These are phyloP conservation scores for Sciurus carolinensis DNA, from an alignment of 2,797 vertebrate genomes.

Conservation along the genomic window DNA sequence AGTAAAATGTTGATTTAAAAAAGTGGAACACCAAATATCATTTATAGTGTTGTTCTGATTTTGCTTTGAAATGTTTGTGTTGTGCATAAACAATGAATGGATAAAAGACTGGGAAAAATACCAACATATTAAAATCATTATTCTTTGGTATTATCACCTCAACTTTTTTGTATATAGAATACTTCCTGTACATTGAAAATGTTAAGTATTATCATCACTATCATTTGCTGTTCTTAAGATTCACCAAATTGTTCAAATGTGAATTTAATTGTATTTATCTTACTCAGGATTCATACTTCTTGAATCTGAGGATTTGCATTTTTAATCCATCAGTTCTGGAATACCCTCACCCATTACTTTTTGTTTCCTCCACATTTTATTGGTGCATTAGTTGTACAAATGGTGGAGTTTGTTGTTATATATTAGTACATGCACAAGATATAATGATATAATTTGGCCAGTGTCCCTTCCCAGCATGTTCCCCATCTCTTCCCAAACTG, in stretches of 20 bases:
- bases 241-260: not conserved
- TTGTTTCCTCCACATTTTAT: not conserved
- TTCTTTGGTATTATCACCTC: not conserved
- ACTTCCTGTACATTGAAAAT: not conserved
- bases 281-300: not conserved
- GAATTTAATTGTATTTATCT: constrained; percentile 40
- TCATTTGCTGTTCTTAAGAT: constrained; percentile 45
- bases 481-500: too few species aligned
- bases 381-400: too few species aligned
- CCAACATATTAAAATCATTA: constrained; percentile 32
- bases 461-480: not conserved
- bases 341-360: constrained; percentile 36
- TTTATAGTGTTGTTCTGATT: not conserved
- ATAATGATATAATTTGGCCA: too few species aligned
- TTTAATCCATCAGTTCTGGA: constrained; percentile 11
- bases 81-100: not conserved
- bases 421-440: too few species aligned
- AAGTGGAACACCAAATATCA: not conserved
- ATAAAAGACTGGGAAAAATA: constrained; percentile 39
- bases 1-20: not conserved
- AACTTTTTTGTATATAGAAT: not conserved
- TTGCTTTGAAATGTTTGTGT: constrained; percentile 2
- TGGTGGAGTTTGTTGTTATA: too few species aligned
- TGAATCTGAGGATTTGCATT: not conserved
- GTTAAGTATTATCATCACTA: not conserved